phyloP scores from a whole-genome alignment of 2,113 vertebrate genomes.

The Corynorhinus townsendii region DNA sequence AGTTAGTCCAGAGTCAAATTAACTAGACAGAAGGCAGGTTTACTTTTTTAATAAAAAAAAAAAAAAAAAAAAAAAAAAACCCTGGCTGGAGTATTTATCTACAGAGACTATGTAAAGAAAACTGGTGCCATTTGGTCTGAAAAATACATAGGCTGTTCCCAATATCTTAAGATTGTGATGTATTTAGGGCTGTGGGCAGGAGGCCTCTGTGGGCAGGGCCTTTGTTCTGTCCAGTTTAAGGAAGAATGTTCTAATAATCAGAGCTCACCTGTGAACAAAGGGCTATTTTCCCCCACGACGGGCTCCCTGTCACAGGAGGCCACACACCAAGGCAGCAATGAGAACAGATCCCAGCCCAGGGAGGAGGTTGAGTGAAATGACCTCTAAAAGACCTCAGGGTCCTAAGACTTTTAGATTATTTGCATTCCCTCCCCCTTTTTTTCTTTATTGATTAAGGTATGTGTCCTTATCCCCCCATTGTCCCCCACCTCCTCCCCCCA shows the following conservation, averaged over 20 bases:
- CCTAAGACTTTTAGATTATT: background rate
- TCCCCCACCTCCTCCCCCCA: too few relatives aligned
- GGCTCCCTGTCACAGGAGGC: background rate
- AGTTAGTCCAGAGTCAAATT: background rate
- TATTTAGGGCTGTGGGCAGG: background rate
- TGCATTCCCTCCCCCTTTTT: too few relatives aligned
- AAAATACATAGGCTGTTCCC: background rate
- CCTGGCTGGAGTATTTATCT: background rate
- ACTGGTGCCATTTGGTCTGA: background rate
- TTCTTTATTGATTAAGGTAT: too few relatives aligned
- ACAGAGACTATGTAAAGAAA: background rate
- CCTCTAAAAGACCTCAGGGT: background rate
- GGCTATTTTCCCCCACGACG: fast-evolving
- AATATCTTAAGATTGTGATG: background rate
- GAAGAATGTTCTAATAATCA: background rate
- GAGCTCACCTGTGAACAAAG: background rate
- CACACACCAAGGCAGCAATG: background rate
- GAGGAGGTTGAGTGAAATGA: background rate
- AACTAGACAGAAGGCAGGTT: background rate
- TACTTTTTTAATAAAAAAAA: background rate
- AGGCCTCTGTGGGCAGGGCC: too few relatives aligned
- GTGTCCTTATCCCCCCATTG: too few relatives aligned
- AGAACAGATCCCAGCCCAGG: background rate
- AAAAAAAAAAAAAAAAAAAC: slow-evolving; percentile 26
- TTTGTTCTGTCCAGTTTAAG: background rate